Evolutionary conservation across 2,113 vertebrate species (phyloP), one percentile per base, ranked within the genome.

Genomic region (Pipa parva): DNA sequence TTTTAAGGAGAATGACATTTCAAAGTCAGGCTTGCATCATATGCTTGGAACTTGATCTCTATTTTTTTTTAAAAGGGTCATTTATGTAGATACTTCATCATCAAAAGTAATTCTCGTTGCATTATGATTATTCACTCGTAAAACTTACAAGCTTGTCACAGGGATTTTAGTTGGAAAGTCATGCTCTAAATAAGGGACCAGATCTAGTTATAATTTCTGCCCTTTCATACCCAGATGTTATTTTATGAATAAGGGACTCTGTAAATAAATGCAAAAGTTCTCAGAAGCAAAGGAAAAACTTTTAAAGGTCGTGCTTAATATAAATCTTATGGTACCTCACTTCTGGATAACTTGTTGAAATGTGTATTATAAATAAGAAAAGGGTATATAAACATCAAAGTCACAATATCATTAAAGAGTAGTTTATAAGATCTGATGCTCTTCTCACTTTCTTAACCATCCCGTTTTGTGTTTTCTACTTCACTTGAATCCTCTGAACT

Each of bases 111-210:
- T 84, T 81, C 78, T 83, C 75, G 49, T 63, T 81, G 74, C 72
- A 83, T 82, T 81, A 74, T 76, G 78, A 86, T 89, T 85, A n/a
- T 83, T 80, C 72, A 74, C 75, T 84, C 80, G 61, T 86, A 86
- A 90, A 87, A 84, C 52, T 72, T 82, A 74, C 80, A 86, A 87
- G 74, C 37, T 27, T 42, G 39, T 50, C 45, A 50, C 15, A 37
- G n/a, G 24, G 17, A 67, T 75, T 67, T 45, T 78, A 78, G 75
- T 7, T 36, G 69, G 80, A 80, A 74, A 85, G 72, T 51, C 74
- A 70, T 48, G 18, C 46, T 63, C n/a, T 13, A 18, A 86, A 85
- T 84, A 78, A 67, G 75, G 72, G 63, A 73, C 20, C 46, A 74
- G 17, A 77, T 81, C 75, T 75, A 59, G 1, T 48, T 64, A 10